Base-by-base conservation (phyloP, 2,113 vertebrate species). In the Chaetodon auriga region DNA sequence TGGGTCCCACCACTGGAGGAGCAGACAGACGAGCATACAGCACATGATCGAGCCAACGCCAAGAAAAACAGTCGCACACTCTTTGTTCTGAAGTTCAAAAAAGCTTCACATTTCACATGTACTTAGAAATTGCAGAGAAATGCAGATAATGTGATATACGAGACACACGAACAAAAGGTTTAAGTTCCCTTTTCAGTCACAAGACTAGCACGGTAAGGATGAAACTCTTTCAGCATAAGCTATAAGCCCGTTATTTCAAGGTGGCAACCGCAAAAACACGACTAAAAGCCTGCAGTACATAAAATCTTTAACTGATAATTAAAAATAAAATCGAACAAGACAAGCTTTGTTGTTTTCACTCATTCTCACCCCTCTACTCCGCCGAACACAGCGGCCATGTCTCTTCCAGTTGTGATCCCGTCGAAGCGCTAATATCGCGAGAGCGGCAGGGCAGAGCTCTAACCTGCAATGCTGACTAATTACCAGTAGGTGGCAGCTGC, bases 1-100 rank as follows among this genome's bases (percentile, higher is more conserved):
- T 90, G 94, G 35, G 97, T 97, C 5, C 95, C 97, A 68, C 97
- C 98, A 46, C 96, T 97, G 49, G 1, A 49, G 6, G 68, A 3
- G 66, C 46, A 80, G 1, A 80, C 63, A 71, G 6, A 62, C 35
- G 25, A 18, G 7, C 13, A 48, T 45, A 38, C 14, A 43, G 12
- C 5, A 36, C 3, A 35, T 10, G n/a, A 30, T 5, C 1, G 2
- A 58, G 15, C 5, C 5, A 48, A 36, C 12, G 21, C 1, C 4
- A 2, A 16, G 11, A 63, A 21, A 0, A 12, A 43, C 4, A 54
- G 21, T 4, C 30, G 10, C 15, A 61, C 7, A 68, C 7, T 46
- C 35, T 53, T 30, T 30, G 19, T 45, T 10, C 35, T 53, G 7
- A 60, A 5, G 6, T 41, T 35, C 3, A 41, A 68, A 71, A 30